Percentiles rank a stretch among this genome's conserved stretches.
phyloP scores from a whole-genome alignment of 1,140 invertebrate genomes.

The Leguminivora glycinivorella region DNA sequence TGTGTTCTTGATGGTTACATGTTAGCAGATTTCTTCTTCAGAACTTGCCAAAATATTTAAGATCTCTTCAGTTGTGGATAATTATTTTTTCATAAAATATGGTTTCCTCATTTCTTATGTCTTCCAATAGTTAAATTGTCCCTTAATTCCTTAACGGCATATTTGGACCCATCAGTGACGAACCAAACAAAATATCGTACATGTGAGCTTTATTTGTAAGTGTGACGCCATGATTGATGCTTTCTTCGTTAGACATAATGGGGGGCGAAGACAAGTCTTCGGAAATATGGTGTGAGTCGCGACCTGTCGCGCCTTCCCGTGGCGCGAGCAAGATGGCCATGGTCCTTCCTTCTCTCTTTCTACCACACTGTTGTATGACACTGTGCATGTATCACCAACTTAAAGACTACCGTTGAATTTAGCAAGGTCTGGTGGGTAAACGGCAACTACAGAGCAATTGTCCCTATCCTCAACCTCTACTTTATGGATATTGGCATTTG shows the following conservation, averaged over 20 bases:
- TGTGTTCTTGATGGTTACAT: not conserved
- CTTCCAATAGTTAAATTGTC: not conserved
- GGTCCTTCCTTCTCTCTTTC: slow-evolving; percentile 59
- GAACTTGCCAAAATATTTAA: not conserved
- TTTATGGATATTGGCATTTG: not conserved
- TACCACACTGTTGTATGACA: slow-evolving; percentile 43
- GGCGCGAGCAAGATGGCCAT: slow-evolving; percentile 78
- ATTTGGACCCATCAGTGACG: slow-evolving; percentile 37
- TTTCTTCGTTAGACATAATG: slow-evolving; percentile 48
- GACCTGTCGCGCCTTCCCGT: slow-evolving; percentile 51
- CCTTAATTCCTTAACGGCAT: slow-evolving; percentile 34
- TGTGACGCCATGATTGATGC: slow-evolving; percentile 41
- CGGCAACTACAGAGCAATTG: not conserved
- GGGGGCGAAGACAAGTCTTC: slow-evolving; percentile 27
- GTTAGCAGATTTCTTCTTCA: not conserved
- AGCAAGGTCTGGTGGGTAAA: not conserved
- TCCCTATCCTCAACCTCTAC: not conserved
- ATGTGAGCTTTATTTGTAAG: slow-evolving; percentile 39
- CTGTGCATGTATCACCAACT: not conserved
- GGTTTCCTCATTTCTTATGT: not conserved
- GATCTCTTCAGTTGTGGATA: not conserved
- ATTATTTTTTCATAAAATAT: not conserved
- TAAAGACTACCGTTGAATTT: not conserved
- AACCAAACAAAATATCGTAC: slow-evolving; percentile 29
- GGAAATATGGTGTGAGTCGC: slow-evolving; percentile 48